Conservation (phyloP, 2,797 vertebrate genomes). For the Mionectes olivaceus region DNA sequence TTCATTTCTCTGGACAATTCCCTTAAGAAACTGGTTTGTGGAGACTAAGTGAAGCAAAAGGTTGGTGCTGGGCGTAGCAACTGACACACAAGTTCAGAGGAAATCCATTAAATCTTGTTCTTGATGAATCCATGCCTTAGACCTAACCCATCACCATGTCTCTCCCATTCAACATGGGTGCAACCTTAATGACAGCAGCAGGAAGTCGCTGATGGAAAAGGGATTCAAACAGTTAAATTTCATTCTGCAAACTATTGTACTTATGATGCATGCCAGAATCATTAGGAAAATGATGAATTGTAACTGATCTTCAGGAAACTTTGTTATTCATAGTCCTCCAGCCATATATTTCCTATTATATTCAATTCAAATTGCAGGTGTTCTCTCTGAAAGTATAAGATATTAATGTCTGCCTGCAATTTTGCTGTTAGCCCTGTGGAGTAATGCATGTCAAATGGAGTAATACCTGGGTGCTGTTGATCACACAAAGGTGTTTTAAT, state of each 20-base stretch:
- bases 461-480: background rate
- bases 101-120: background rate
- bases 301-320: background rate
- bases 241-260: background rate
- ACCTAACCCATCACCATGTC: background rate
- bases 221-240: background rate
- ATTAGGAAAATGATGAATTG: background rate
- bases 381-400: background rate
- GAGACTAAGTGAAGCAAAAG: background rate
- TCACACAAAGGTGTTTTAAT: background rate
- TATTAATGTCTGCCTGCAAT: background rate
- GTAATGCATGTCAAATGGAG: background rate
- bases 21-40: background rate
- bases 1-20: background rate
- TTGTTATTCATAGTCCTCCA: background rate
- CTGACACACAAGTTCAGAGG: background rate
- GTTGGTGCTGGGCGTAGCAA: accelerated
- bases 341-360: background rate
- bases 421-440: background rate
- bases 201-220: background rate
- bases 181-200: background rate
- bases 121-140: background rate
- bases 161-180: background rate
- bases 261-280: background rate
- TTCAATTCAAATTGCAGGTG: background rate